Conservation (phyloP, 2,797 vertebrate species). For the Zonotrichia albicollis region DNA sequence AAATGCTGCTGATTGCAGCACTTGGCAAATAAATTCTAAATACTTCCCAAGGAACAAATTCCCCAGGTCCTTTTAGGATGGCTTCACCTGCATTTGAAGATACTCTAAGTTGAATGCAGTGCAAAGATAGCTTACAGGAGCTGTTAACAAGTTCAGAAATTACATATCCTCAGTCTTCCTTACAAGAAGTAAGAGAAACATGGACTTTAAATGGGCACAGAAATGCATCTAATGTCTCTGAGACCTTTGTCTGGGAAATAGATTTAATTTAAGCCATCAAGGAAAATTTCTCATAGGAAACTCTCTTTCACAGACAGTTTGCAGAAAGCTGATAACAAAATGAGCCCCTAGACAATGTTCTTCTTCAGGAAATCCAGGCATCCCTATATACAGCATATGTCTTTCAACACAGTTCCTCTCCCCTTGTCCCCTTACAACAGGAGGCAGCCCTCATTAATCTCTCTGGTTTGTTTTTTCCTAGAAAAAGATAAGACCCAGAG, state of each 20-base stretch:
- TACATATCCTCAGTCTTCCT: background rate
- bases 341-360: background rate
- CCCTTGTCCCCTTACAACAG: background rate
- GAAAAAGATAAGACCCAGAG: background rate
- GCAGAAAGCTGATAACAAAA: background rate
- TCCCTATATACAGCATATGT: background rate
- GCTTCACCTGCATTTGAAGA: background rate
- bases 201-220: background rate
- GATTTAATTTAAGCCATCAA: background rate
- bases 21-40: background rate
- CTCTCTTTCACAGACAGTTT: background rate
- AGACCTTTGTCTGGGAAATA: background rate
- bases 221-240: background rate
- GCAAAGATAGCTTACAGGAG: background rate
- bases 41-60: background rate
- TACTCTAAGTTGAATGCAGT: background rate
- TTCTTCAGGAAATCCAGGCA: background rate
- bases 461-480: background rate
- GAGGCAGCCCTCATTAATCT: background rate
- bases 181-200: background rate
- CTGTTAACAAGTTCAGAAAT: background rate
- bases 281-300: background rate
- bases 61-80: background rate
- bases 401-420: background rate
- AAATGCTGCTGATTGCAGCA: slow-evolving; percentile 41